Conservation (phyloP, 2,888 invertebrate species). For the Cetonia aurata region DNA sequence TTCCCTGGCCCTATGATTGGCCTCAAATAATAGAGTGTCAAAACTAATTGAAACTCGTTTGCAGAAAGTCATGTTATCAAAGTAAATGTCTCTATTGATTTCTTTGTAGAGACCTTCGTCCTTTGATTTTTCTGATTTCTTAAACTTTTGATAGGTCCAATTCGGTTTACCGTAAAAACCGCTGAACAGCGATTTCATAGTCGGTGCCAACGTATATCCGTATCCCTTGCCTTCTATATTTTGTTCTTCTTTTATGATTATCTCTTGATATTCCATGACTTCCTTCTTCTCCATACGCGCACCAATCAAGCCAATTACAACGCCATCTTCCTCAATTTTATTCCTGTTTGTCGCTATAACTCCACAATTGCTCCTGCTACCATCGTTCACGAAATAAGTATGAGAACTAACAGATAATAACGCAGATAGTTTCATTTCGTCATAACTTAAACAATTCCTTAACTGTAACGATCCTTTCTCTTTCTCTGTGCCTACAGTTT, state of each 20-base stretch:
- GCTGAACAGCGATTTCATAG: slow-evolving; percentile 8
- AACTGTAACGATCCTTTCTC: slow-evolving; percentile 70
- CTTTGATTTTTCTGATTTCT: background rate
- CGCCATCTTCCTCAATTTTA: slow-evolving; percentile 67
- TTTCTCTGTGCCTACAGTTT: slow-evolving; percentile 66
- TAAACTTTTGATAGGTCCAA: slow-evolving; percentile 19
- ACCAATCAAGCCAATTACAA: slow-evolving; percentile 68
- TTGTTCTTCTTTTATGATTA: slow-evolving; percentile 57
- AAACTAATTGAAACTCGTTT: slow-evolving; percentile 62
- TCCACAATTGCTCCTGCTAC: slow-evolving; percentile 70
- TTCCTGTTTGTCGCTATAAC: slow-evolving; percentile 60
- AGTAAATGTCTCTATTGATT: slow-evolving; percentile 54
- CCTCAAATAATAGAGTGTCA: slow-evolving; percentile 65
- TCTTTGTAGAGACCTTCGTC: slow-evolving; percentile 28
- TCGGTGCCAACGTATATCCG: slow-evolving; percentile 47
- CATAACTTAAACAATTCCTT: slow-evolving; percentile 71
- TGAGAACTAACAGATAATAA: slow-evolving; percentile 70
- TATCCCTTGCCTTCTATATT: slow-evolving; percentile 69
- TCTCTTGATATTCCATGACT: slow-evolving; percentile 70
- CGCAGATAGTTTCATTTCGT: slow-evolving; percentile 72
- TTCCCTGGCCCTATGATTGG: slow-evolving; percentile 63
- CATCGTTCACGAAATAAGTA: slow-evolving; percentile 71
- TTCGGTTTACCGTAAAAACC: slow-evolving; percentile 35
- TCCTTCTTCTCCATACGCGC: slow-evolving; percentile 66
- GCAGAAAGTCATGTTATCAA: slow-evolving; percentile 63